Evolutionary conservation across 2,797 vertebrate genomes (phyloP), one percentile per base, ranked within the genome.

Genomic region (Smutsia temminckii): DNA sequence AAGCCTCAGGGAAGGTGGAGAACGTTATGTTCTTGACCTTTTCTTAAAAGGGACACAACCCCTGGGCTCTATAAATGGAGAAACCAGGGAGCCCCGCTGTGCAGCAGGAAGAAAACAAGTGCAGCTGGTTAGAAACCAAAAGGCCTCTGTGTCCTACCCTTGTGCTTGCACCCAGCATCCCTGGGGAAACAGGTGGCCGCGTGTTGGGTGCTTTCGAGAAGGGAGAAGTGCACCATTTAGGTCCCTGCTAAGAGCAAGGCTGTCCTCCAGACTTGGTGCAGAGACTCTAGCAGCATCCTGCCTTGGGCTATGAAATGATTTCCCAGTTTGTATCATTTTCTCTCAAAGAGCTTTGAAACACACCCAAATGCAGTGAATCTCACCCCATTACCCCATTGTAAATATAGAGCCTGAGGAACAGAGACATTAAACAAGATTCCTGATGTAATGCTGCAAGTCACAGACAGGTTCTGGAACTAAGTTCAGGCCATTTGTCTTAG

Each of bases 361-460:
- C 2, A 74, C 5, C 32, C 8, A 81, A 46, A 51, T 29, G 34
- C 17, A 20, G 85, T 61, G 55, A 94, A 77, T 91, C 23, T 42
- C 8, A 27, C 1, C 27, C 16, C 2, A 21, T 5, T 3, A 12
- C 55, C 13, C 11, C 21, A 7, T 53, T 69, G 42, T 66, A 74
- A 74, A 74, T 6, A 18, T 5, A 37, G 77, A 66, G 20, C 17
- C 29, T 51, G 72, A 42, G 11, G 34, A 34, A 6, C 0, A 66
- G 32, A 91, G 8, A 46, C 6, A 32, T 29, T 64, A 64, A 46
- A 23, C 20, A 68, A 18, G 18, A 6, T n/a, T 16, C 3, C 4
- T 8, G 2, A 40, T 14, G 2, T 18, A 68, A 49, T 18, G 3
- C 2, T 2, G 1, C 4, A 37, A 37, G 10, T 72, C 34, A n/a